Evolutionary conservation across 2,797 vertebrate genomes (phyloP), one percentile per base, ranked within the genome.

Genomic region (Oryzias dopingdopingensis): DNA sequence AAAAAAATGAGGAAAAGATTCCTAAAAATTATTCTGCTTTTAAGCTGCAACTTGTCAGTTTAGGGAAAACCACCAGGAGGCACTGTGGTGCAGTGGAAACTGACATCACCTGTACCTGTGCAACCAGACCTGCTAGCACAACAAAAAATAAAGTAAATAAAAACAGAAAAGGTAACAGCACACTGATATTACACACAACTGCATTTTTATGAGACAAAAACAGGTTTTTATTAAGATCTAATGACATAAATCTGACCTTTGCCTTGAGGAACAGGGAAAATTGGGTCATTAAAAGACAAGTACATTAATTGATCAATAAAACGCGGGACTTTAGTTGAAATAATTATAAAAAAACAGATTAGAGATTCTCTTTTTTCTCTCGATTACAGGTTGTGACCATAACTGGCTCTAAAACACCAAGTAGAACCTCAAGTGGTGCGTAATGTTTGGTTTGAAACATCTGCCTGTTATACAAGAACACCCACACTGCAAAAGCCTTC

Each of bases 401-500:
- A 58, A 52, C 40, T 60, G 50, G 4, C 52, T 70, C 74, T 56
- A 18, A 46, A 52, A 73, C 52, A 40, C 5, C 58, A 64, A 76
- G 37, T 29, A 57, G 8, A 61, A 61, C 65, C 65, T 76, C 51
- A 49, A 44, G 61, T 65, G 65, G 61, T 59, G 52, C 48, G 67
- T 69, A 77, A 74, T 60, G 62, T 52, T 74, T 29, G 69, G 69
- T 79, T 82, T 59, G 67, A 83, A 86, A 79, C 80, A 85, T 76
- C 68, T 81, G 70, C 59, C 56, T 56, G 74, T 85, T 84, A 77
- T 44, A 80, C 79, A 86, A 84, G 65, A 72, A 80, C 86, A 14
- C 83, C 85, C 77, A 85, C 73, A 51, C 76, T 54, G 64, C 76
- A 59, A 46, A 71, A 43, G 74, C 65, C 77, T 50, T 53, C 59